Evolutionary conservation across 1,140 invertebrate species (phyloP).

Genomic region (Microplitis mediator): DNA sequence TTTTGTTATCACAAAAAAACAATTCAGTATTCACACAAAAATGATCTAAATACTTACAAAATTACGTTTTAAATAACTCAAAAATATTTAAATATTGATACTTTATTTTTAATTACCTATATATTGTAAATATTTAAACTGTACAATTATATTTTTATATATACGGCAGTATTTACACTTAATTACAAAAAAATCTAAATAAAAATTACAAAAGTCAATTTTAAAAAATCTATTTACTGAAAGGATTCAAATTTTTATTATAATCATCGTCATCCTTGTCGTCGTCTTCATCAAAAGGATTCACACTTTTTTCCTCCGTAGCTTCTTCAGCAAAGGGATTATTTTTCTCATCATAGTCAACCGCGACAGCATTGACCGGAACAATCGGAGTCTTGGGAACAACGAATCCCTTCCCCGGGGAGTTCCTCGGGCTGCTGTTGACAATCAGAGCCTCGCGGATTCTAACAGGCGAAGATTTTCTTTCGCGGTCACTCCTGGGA

Average conservation of each 20-base stretch:
- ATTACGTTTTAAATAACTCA: no score
- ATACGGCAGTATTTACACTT: neutral
- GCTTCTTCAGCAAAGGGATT: slow-evolving; percentile 66
- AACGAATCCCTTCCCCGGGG: slow-evolving; percentile 55
- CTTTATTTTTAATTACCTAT: no score
- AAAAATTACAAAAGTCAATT: neutral
- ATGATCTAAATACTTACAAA: no score
- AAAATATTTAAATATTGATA: no score
- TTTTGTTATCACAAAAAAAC: no score
- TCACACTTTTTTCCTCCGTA: slow-evolving; percentile 54
- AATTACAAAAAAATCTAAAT: neutral
- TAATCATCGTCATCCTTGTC: slow-evolving; percentile 63
- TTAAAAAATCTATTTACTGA: slow-evolving; percentile 52
- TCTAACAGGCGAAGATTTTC: slow-evolving; percentile 49
- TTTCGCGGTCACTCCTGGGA: slow-evolving; percentile 36
- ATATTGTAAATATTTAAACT: no score
- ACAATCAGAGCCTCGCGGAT: slow-evolving; percentile 52
- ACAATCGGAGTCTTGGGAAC: slow-evolving; percentile 56
- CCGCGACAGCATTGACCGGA: slow-evolving; percentile 63
- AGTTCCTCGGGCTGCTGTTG: slow-evolving; percentile 53
- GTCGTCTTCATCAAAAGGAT: slow-evolving; percentile 56
- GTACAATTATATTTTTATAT: slow-evolving; percentile 4
- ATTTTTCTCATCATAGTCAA: slow-evolving; percentile 66
- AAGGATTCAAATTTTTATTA: slow-evolving; percentile 73
- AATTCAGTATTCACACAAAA: no score